Evolutionary conservation across 2,113 vertebrate species (phyloP).

Genomic region (Channa maculata): DNA sequence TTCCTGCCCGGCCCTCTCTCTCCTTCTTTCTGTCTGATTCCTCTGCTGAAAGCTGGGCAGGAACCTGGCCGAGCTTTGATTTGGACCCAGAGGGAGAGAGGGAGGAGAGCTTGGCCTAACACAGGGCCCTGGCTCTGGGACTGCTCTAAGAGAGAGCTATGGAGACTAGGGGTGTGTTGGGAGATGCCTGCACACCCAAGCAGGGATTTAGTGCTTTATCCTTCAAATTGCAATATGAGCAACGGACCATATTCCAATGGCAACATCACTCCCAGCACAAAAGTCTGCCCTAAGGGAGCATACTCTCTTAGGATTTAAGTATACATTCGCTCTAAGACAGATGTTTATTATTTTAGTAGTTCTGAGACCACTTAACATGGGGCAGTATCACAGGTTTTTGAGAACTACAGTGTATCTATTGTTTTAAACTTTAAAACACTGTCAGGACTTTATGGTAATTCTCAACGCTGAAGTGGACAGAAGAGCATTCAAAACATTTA

Average conservation of each 20-base stretch:
- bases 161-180: conserved; percentile 61
- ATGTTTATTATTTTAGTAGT: conserved; percentile 62
- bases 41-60: conserved; percentile 88
- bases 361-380: conserved; percentile 60
- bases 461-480: conserved; percentile 31
- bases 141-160: conserved; percentile 40
- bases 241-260: conserved; percentile 61
- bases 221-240: conserved; percentile 68
- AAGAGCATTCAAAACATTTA: conserved; percentile 57
- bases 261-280: conserved; percentile 56
- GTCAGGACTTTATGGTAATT: conserved; percentile 50
- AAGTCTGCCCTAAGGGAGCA: conserved; percentile 47
- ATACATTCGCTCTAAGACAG: conserved; percentile 72
- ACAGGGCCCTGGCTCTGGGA: conserved; percentile 61
- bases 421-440: conserved; percentile 49
- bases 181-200: conserved; percentile 72
- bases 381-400: conserved; percentile 62
- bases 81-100: conserved; percentile 85
- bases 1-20: conserved; percentile 90
- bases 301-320: conserved; percentile 61
- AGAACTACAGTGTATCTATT: conserved; percentile 44
- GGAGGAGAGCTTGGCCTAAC: conserved; percentile 71
- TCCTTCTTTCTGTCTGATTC: conserved; percentile 69
- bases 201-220: conserved; percentile 71
- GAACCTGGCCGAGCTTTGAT: conserved; percentile 86